phyloP scores from a whole-genome alignment of 2,797 vertebrate species.

The Mormyrops boulengeri region DNA sequence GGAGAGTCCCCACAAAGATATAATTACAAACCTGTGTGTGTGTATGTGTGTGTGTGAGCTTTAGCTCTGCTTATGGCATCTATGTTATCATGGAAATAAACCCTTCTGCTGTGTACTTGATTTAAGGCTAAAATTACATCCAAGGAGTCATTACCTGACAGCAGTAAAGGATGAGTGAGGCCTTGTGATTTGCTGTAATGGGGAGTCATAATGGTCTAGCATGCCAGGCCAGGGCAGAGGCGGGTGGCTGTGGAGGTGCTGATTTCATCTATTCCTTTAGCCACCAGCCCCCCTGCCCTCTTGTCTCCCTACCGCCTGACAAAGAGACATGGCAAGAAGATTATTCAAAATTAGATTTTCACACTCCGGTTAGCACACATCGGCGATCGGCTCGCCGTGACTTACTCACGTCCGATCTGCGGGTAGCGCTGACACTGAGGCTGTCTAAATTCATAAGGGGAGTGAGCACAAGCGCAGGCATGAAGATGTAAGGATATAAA shows the following conservation, averaged over 20 bases:
- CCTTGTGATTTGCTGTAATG: conserved; percentile 3
- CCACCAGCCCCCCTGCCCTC: neutral
- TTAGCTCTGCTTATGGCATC: neutral
- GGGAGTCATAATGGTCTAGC: neutral
- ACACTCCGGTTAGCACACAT: conserved; percentile 28
- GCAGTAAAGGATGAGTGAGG: conserved; percentile 11
- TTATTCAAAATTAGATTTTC: conserved; percentile 35
- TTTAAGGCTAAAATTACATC: conserved; percentile 3
- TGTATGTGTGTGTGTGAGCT: neutral
- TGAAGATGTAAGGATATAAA: conserved; percentile 10
- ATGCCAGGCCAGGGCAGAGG: neutral
- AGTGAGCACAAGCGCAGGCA: conserved; percentile 15
- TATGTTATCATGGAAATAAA: conserved; percentile 1
- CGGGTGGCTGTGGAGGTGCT: conserved; percentile 16
- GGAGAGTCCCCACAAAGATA: neutral
- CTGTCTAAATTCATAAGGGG: conserved; percentile 22
- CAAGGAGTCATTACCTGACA: neutral
- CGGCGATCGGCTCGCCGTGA: conserved; percentile 15
- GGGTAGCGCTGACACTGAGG: conserved; percentile 20
- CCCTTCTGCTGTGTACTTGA: neutral
- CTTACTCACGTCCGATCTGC: conserved; percentile 11
- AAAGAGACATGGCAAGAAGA: conserved; percentile 29
- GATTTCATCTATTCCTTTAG: conserved; percentile 24
- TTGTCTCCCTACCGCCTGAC: conserved; percentile 21
- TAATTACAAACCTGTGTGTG: neutral